Conservation (phyloP, 2,113 vertebrate genomes). For the Pogona vitticeps region DNA sequence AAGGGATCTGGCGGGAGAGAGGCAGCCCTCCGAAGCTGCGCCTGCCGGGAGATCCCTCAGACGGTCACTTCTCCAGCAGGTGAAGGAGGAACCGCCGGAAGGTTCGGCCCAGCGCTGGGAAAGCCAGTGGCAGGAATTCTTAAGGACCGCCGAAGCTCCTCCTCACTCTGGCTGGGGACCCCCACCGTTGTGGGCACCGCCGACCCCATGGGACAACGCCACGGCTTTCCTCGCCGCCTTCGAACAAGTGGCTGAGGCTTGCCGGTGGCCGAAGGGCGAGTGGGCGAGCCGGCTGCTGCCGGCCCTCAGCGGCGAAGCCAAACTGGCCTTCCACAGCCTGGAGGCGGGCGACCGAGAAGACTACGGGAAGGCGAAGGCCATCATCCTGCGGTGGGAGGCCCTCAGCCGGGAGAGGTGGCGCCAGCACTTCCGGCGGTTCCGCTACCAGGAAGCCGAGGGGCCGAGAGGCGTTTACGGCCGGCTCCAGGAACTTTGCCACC, state of each 20-base stretch:
- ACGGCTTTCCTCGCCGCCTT: neutral
- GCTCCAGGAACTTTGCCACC: constrained; percentile 61
- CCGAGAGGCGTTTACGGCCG: constrained; percentile 25
- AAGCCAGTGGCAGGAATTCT: neutral
- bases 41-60: neutral
- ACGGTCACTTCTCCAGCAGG: neutral
- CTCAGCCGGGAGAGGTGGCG: constrained; percentile 43
- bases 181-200: neutral
- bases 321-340: constrained; percentile 2
- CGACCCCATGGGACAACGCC: neutral
- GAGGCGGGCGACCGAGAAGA: constrained; percentile 52
- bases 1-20: no score
- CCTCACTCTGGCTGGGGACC: neutral
- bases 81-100: neutral
- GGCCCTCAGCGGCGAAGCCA: constrained; percentile 32
- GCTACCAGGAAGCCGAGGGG: constrained; percentile 40
- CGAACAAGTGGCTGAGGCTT: neutral
- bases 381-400: constrained; percentile 31
- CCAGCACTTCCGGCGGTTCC: constrained; percentile 60
- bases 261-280: neutral
- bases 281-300: neutral
- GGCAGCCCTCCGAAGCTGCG: neutral
- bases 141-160: neutral
- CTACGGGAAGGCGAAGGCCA: constrained; percentile 57
- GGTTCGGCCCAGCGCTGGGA: neutral